Evolutionary conservation across 2,888 invertebrate genomes (phyloP), one percentile per base, ranked within the genome.

Genomic region (Anarsia innoxiella): DNA sequence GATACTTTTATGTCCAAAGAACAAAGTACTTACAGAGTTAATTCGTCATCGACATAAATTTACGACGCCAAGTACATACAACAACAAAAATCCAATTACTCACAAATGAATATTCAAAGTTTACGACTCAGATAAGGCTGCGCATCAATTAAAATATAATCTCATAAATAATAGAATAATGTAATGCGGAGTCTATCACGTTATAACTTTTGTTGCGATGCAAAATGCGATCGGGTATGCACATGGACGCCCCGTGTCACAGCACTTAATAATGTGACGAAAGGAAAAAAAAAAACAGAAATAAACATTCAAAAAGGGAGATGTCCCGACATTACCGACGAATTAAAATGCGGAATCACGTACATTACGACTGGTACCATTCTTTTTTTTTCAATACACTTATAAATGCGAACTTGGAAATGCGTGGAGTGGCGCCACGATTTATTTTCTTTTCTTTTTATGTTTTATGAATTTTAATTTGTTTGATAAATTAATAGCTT

Each of bases 341-440:
- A 72, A 78, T 82, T 79, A 76, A 80, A 80, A 83, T 84, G 82
- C 83, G 70, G 66, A 71, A 79, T 82, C 83, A 84, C 83, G 83
- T 71, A 73, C 76, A 73, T 79, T 71, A 73, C 66, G 56, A 60
- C 64, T 53, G 52, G 64, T 65, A 61, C 58, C 50, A 53, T 51
- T 59, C 51, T 60, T 73, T 72, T 40, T 67, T 75, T 73, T 72
- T 69, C 72, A 73, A 74, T 76, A 73, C 68, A 66, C 66, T 71
- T 71, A 67, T 54, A 65, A 68, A 70, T 68, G 59, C 63, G 64
- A 51, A 59, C 63, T 49, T 52, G 36, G 58, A 45, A 59, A 62
- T 49, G 47, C 44, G 56, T 63, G 43, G 67, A 73, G n/a, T n/a
- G 66, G 56, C 45, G 16, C 16, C 16, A 12, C 11, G 13, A 53